Percentiles rank a stretch among this genome's conserved stretches.
phyloP scores from a whole-genome alignment of 2,797 vertebrate genomes.

The Acipenser oxyrinchus region DNA sequence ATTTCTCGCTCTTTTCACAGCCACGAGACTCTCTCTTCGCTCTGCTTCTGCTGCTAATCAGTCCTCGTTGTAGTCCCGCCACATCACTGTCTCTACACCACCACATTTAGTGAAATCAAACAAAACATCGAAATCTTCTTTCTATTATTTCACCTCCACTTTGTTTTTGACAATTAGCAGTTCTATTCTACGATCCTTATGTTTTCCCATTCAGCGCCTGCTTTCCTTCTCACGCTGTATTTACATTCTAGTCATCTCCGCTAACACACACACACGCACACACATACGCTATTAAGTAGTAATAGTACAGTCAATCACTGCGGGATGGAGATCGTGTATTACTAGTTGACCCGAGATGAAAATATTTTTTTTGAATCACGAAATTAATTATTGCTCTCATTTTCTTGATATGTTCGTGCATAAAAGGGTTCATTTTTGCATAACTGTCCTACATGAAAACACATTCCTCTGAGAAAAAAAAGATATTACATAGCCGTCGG shows the following conservation, averaged over 20 bases:
- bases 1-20: slow-evolving; percentile 28
- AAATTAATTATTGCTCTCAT: no score
- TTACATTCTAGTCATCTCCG: slow-evolving; percentile 11
- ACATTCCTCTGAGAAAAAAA: no score
- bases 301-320: slow-evolving; percentile 2
- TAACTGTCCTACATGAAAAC: no score
- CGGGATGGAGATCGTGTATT: neutral
- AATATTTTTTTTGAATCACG: no score
- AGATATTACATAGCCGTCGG: no score
- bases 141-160: slow-evolving; percentile 9
- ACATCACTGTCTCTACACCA: slow-evolving; percentile 28
- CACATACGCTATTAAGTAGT: neutral
- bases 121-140: slow-evolving; percentile 9
- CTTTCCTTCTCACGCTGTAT: slow-evolving; percentile 9
- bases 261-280: neutral
- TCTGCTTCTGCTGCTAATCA: slow-evolving; percentile 24
- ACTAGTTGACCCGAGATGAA: neutral
- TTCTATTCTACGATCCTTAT: slow-evolving; percentile 8
- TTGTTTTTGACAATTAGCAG: slow-evolving; percentile 17
- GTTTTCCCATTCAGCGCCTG: slow-evolving; percentile 5
- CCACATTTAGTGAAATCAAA: slow-evolving; percentile 35
- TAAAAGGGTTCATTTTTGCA: no score
- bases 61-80: slow-evolving; percentile 33
- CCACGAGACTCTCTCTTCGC: slow-evolving; percentile 25
- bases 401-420: no score